Evolutionary conservation across 2,888 invertebrate genomes (phyloP).

Genomic region (Limnephilus rhombicus): DNA sequence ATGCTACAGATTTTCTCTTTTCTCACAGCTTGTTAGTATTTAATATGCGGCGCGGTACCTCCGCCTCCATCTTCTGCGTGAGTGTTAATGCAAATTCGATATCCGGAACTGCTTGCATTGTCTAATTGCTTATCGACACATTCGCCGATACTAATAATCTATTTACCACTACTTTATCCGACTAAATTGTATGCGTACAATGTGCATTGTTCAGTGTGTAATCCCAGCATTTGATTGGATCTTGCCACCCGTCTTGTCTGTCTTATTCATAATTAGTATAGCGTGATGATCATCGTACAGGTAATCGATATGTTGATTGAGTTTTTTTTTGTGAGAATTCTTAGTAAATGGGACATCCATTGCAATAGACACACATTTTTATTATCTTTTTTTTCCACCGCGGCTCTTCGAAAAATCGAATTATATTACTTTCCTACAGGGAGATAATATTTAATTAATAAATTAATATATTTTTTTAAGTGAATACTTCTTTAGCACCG

Average conservation of each 20-base stretch:
- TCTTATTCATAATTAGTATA: neutral
- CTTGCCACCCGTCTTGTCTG: neutral
- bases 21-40: neutral
- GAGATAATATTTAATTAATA: neutral
- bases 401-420: too few relatives aligned
- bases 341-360: neutral
- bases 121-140: conserved; percentile 40
- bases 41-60: neutral
- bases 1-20: neutral
- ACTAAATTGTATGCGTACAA: neutral
- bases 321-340: neutral
- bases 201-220: neutral
- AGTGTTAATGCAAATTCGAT: conserved; percentile 36
- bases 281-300: neutral
- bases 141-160: conserved; percentile 24
- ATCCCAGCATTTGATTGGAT: neutral
- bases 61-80: neutral
- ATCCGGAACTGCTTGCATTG: conserved; percentile 31
- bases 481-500: too few relatives aligned
- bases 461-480: too few relatives aligned
- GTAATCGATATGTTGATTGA: neutral
- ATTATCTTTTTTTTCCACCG: neutral
- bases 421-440: neutral
- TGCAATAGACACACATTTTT: neutral
- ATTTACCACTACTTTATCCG: neutral